Evolutionary conservation across 2,888 invertebrate genomes (phyloP).

Genomic region (Aricia artaxerxes): DNA sequence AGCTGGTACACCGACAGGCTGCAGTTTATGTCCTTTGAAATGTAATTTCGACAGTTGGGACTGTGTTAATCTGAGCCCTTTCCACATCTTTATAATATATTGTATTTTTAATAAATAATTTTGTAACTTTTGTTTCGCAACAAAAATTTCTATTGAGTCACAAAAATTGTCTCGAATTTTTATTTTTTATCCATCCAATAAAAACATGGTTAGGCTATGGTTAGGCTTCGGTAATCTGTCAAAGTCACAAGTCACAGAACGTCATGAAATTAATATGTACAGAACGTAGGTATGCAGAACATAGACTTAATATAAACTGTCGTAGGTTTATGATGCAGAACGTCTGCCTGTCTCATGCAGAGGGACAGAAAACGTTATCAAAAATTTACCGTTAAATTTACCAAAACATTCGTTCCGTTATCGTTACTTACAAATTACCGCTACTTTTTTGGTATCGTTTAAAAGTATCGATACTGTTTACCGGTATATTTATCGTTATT

Average conservation of each 20-base stretch:
- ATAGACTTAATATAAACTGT: no score
- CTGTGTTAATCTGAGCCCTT: slow-evolving; percentile 71
- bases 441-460: no score
- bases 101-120: slow-evolving; percentile 54
- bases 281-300: no score
- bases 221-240: slow-evolving; percentile 37
- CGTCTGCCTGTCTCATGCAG: no score
- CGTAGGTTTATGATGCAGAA: no score
- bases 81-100: slow-evolving; percentile 67
- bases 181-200: slow-evolving; percentile 50
- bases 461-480: no score
- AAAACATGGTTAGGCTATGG: slow-evolving; percentile 61
- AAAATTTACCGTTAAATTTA: no score
- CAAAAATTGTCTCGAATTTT: slow-evolving; percentile 57
- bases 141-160: slow-evolving; percentile 59
- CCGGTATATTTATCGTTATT: no score
- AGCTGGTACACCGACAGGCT: slow-evolving; percentile 74
- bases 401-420: no score
- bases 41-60: slow-evolving; percentile 72
- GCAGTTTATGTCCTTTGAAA: slow-evolving; percentile 68
- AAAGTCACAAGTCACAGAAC: not conserved
- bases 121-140: slow-evolving; percentile 63
- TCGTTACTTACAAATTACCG: no score
- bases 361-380: no score
- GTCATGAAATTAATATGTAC: no score